Conservation (phyloP, 2,888 invertebrate species). For the Aradus depressus region DNA sequence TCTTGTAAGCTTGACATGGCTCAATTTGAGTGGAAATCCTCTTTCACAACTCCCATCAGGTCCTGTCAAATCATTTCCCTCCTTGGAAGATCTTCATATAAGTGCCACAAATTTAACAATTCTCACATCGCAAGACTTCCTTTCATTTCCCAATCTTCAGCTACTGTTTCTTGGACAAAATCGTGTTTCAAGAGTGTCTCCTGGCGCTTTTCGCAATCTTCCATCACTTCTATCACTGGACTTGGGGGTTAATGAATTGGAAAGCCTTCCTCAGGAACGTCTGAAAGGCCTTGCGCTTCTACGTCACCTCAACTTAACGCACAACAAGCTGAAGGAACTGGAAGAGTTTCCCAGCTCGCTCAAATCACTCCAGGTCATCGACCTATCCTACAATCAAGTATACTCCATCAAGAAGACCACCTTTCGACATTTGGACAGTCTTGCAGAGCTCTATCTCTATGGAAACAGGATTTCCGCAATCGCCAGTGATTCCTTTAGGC, state of each 20-base stretch:
- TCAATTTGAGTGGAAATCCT: slow-evolving; percentile 76
- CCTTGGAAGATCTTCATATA: slow-evolving; percentile 57
- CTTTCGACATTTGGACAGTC: slow-evolving; percentile 62
- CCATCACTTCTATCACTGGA: slow-evolving; percentile 66
- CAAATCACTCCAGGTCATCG: slow-evolving; percentile 62
- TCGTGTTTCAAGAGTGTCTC: slow-evolving; percentile 64
- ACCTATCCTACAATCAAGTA: slow-evolving; percentile 73
- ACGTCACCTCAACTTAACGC: slow-evolving; percentile 66
- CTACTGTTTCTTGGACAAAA: slow-evolving; percentile 63
- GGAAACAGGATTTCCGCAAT: slow-evolving; percentile 73
- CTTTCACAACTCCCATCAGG: slow-evolving; percentile 60
- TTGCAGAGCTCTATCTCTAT: slow-evolving; percentile 64
- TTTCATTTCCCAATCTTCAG: slow-evolving; percentile 65
- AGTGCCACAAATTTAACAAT: slow-evolving; percentile 71
- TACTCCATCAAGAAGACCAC: slow-evolving; percentile 61
- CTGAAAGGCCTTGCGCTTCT: slow-evolving; percentile 65
- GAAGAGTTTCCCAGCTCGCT: slow-evolving; percentile 72
- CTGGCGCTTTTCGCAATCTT: slow-evolving; percentile 70
- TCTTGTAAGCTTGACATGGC: slow-evolving; percentile 56
- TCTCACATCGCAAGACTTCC: slow-evolving; percentile 74
- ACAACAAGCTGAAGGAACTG: slow-evolving; percentile 66
- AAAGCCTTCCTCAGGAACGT: slow-evolving; percentile 71
- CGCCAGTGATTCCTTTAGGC: slow-evolving; percentile 64
- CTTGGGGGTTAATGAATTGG: slow-evolving; percentile 70
- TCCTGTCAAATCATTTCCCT: slow-evolving; percentile 35